Conservation (phyloP, 2,797 vertebrate species). For the Sebastes reedi region DNA sequence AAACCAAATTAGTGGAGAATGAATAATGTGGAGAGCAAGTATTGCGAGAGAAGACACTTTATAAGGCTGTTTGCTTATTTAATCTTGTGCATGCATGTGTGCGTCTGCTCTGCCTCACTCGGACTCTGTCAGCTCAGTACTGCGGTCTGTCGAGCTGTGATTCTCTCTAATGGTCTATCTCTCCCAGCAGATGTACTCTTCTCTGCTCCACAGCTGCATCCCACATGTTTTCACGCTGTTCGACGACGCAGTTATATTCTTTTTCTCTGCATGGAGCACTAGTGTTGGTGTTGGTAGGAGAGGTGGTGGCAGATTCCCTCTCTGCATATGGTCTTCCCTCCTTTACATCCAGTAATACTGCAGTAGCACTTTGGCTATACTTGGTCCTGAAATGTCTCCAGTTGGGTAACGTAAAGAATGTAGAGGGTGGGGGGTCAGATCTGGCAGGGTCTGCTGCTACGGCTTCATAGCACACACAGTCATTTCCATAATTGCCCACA, state of each 20-base stretch:
- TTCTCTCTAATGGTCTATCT: constrained; percentile 71
- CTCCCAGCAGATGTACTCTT: constrained; percentile 73
- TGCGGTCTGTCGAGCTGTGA: constrained; percentile 58
- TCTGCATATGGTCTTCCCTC: constrained; percentile 40
- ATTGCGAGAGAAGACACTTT: constrained; percentile 16
- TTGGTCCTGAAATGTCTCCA: constrained; percentile 70
- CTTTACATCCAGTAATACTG: constrained; percentile 39
- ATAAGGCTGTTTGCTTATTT: constrained; percentile 21
- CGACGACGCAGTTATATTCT: constrained; percentile 49
- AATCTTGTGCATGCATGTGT: constrained; percentile 5
- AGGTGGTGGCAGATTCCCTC: constrained; percentile 51
- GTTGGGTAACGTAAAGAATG: constrained; percentile 73
- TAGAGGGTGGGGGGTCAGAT: constrained; percentile 62
- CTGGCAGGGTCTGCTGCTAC: constrained; percentile 70
- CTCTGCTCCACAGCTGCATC: constrained; percentile 78
- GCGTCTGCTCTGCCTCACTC: constrained; percentile 7
- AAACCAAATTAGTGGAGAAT: constrained; percentile 1
- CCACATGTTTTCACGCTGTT: constrained; percentile 79
- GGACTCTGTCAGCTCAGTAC: constrained; percentile 56
- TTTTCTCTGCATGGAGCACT: constrained; percentile 47
- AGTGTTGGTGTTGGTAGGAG: constrained; percentile 34
- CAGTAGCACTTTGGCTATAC: constrained; percentile 59
- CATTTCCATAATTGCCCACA: constrained; percentile 84
- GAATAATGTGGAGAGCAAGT: not conserved
- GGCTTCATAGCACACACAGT: constrained; percentile 74